Conservation (phyloP, 2,797 vertebrate genomes). For the Masticophis lateralis region DNA sequence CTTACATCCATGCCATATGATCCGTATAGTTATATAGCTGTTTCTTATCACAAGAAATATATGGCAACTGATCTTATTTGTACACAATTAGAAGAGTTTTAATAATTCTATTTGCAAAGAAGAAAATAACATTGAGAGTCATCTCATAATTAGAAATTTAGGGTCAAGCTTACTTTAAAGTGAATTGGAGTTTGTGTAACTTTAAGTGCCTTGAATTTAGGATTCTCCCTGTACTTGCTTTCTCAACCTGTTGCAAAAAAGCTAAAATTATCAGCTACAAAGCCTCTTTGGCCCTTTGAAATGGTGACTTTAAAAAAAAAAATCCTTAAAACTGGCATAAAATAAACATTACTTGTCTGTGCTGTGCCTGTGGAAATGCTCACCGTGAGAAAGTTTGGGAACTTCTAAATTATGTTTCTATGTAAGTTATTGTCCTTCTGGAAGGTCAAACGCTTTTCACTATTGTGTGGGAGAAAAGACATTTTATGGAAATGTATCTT, state of each 20-base stretch:
- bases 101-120: background rate
- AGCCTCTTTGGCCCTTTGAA: background rate
- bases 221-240: background rate
- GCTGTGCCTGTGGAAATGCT: background rate
- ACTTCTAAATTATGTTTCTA: background rate
- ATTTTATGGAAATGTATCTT: background rate
- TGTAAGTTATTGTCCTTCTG: background rate
- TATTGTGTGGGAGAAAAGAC: background rate
- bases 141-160: background rate
- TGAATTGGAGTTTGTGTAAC: background rate
- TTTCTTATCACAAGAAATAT: background rate
- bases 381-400: background rate
- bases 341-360: background rate
- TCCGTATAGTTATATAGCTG: background rate
- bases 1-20: background rate
- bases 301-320: background rate
- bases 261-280: background rate
- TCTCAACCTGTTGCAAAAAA: background rate
- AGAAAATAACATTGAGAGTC: background rate
- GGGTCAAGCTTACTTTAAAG: background rate
- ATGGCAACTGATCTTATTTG: background rate
- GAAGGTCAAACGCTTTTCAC: slow-evolving; percentile 10
- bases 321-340: background rate
- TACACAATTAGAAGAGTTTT: background rate
- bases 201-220: background rate